Conservation (phyloP, 2,797 vertebrate genomes). For the Craterocephalus amniculus region DNA sequence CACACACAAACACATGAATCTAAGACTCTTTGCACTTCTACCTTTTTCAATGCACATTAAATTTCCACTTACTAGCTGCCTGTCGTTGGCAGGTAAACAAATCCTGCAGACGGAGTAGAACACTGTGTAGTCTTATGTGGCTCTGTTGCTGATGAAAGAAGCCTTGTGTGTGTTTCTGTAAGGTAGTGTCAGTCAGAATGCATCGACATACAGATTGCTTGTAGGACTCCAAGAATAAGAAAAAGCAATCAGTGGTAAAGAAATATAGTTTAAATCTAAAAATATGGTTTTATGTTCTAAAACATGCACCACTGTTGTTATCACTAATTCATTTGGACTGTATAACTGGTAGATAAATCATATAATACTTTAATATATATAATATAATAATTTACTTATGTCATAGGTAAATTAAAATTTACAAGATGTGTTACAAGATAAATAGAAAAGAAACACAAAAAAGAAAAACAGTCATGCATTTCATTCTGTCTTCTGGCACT, state of each 20-base stretch:
- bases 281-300: neutral
- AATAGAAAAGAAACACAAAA: neutral
- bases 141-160: constrained; percentile 66
- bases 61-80: constrained; percentile 56
- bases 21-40: constrained; percentile 28
- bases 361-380: too few species aligned
- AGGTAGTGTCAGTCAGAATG: constrained; percentile 43
- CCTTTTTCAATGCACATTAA: constrained; percentile 45
- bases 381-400: neutral
- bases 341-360: neutral
- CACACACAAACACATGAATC: constrained; percentile 15
- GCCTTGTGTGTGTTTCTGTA: constrained; percentile 62
- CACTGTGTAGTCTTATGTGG: constrained; percentile 73
- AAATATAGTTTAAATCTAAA: constrained; percentile 10
- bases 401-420: neutral
- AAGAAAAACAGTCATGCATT: neutral
- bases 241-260: neutral
- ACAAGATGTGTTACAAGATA: too few species aligned
- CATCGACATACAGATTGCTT: constrained; percentile 23
- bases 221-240: constrained; percentile 14
- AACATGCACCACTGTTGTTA: neutral
- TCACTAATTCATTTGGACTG: constrained; percentile 3
- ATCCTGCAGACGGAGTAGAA: constrained; percentile 71
- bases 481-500: neutral
- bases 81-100: constrained; percentile 72